Evolutionary conservation across 2,113 vertebrate genomes (phyloP).

Genomic region (Rhinoderma darwinii): DNA sequence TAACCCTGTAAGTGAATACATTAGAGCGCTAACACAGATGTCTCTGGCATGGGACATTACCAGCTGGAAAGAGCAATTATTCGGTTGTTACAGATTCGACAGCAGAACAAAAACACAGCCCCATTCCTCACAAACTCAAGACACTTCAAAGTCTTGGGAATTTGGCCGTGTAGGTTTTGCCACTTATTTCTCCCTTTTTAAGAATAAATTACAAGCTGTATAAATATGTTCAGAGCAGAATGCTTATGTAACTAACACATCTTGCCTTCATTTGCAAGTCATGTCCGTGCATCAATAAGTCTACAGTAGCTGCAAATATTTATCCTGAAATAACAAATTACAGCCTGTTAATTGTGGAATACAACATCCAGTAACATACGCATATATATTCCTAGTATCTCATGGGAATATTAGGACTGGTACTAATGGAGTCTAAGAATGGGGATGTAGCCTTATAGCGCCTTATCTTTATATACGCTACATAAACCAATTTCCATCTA

Average conservation of each 20-base stretch:
- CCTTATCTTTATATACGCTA: not conserved
- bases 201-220: conserved; percentile 54
- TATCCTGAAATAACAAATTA: conserved; percentile 49
- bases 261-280: not conserved
- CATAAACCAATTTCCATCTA: too few species aligned
- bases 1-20: not conserved
- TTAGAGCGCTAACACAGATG: not conserved
- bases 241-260: conserved; percentile 38
- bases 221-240: conserved; percentile 43
- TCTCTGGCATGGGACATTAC: conserved; percentile 34
- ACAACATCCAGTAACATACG: conserved; percentile 28
- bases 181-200: conserved; percentile 51
- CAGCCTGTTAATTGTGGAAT: conserved; percentile 31
- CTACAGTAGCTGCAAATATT: conserved; percentile 48
- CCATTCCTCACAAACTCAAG: conserved; percentile 39
- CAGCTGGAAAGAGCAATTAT: conserved; percentile 53
- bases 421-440: not conserved
- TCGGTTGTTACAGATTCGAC: conserved; percentile 51
- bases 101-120: conserved; percentile 52
- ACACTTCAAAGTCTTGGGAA: conserved; percentile 43
- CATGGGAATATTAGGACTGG: not conserved
- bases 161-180: conserved; percentile 45
- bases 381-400: not conserved
- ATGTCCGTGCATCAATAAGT: conserved; percentile 6
- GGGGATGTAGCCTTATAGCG: not conserved